Evolutionary conservation across 2,113 vertebrate genomes (phyloP).

Genomic region (Ursus arctos): DNA sequence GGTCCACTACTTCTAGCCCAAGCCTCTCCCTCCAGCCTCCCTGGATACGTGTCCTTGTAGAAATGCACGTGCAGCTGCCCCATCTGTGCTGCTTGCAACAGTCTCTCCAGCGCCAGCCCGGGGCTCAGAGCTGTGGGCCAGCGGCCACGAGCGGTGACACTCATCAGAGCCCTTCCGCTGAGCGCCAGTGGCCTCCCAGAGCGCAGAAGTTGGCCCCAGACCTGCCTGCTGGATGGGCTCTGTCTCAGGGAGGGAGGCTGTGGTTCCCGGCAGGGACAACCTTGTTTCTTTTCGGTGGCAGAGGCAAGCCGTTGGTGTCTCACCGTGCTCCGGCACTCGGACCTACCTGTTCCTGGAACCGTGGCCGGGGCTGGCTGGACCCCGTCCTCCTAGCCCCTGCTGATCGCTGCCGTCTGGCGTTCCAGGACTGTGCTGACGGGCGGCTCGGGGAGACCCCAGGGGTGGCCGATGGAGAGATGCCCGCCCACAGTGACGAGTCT

Average conservation of each 20-base stretch:
- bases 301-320: not conserved
- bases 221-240: not conserved
- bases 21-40: not conserved
- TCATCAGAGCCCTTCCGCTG: not conserved
- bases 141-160: fast-evolving
- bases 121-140: not conserved
- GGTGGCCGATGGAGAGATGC: not conserved
- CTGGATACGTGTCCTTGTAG: not conserved
- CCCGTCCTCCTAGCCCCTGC: too few relatives aligned
- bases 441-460: fast-evolving
- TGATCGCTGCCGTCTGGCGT: too few relatives aligned
- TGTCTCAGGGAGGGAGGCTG: not conserved
- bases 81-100: too few relatives aligned
- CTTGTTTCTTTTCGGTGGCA: not conserved
- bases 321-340: fast-evolving
- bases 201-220: fast-evolving
- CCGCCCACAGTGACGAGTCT: not conserved
- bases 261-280: fast-evolving
- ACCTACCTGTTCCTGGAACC: not conserved
- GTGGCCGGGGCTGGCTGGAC: not conserved
- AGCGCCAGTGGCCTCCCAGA: fast-evolving
- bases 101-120: not conserved
- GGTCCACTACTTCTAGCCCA: fast-evolving
- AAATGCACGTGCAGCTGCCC: not conserved
- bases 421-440: too few relatives aligned